Evolutionary conservation across 2,113 vertebrate genomes (phyloP).

Genomic region (Ia io): DNA sequence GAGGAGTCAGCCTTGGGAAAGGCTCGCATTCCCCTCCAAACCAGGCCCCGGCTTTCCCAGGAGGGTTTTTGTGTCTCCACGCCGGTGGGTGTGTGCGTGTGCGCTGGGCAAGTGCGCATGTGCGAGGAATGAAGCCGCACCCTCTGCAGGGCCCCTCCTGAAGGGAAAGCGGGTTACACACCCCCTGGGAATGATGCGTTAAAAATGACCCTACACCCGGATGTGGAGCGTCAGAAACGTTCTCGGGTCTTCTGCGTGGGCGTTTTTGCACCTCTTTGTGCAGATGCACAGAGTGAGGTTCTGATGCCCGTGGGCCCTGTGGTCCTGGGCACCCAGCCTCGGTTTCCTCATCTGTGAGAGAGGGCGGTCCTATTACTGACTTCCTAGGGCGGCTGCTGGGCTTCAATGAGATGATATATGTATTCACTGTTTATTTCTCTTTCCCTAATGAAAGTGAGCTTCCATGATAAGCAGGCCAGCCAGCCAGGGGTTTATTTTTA

Average conservation of each 20-base stretch:
- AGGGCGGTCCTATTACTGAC: not conserved
- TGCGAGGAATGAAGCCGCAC: not conserved
- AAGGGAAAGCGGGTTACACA: not conserved
- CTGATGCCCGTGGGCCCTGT: fast-evolving
- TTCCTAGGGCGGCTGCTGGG: constrained; percentile 9
- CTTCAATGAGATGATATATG: not conserved
- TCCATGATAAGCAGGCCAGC: not conserved
- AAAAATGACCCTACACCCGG: not conserved
- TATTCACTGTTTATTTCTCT: not conserved
- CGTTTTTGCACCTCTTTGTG: not conserved
- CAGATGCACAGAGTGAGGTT: too few relatives aligned
- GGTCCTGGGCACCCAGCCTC: not conserved
- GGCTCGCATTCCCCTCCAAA: fast-evolving
- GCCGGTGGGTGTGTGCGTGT: not conserved
- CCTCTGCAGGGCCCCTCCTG: not conserved
- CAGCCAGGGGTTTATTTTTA: not conserved
- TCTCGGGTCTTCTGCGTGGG: not conserved
- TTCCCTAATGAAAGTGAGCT: not conserved
- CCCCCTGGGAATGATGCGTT: not conserved
- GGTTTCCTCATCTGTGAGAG: not conserved
- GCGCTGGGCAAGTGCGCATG: not conserved
- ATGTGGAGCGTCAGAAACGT: constrained; percentile 28
- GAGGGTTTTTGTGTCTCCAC: not conserved
- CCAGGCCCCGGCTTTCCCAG: not conserved
- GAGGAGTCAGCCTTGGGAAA: not conserved